These are phyloP conservation scores for Aproaerema taeniolella DNA, from an alignment of 2,888 invertebrate genomes.

Conservation along the genomic window DNA sequence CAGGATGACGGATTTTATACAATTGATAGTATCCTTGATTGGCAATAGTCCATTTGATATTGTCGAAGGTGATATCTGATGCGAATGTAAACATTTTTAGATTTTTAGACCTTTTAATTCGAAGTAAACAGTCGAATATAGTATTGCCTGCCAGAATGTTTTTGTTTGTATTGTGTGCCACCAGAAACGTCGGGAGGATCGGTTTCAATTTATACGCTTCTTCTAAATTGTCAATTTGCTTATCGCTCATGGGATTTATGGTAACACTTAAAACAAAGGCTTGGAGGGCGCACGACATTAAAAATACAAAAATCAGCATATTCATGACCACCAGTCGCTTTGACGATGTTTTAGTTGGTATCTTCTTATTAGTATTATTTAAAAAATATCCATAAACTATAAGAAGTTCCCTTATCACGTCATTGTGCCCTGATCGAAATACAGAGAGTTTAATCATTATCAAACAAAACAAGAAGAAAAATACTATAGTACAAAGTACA, in stretches of 20 bases:
- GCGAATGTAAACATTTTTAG: background rate
- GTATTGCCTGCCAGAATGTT: background rate
- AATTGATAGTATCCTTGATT: no score
- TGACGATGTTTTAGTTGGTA: background rate
- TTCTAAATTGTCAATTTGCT: background rate
- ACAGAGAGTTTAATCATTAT: background rate
- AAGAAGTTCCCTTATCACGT: background rate
- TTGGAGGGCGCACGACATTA: background rate
- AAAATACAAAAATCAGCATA: background rate
- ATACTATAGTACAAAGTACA: background rate
- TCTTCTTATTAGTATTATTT: background rate
- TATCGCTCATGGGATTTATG: background rate
- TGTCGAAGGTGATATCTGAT: background rate
- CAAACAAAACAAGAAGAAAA: background rate
- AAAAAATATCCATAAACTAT: constrained; percentile 1
- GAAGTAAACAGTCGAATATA: background rate
- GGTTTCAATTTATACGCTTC: background rate
- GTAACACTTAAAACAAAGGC: background rate
- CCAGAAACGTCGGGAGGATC: background rate
- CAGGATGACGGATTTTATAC: no score
- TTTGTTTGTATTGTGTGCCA: background rate
- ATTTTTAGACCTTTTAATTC: background rate
- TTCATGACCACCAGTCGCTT: background rate
- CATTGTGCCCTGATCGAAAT: background rate
- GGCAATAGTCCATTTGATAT: no score